Conservation (phyloP, 2,888 invertebrate species). For the Sthenelais limicola region DNA sequence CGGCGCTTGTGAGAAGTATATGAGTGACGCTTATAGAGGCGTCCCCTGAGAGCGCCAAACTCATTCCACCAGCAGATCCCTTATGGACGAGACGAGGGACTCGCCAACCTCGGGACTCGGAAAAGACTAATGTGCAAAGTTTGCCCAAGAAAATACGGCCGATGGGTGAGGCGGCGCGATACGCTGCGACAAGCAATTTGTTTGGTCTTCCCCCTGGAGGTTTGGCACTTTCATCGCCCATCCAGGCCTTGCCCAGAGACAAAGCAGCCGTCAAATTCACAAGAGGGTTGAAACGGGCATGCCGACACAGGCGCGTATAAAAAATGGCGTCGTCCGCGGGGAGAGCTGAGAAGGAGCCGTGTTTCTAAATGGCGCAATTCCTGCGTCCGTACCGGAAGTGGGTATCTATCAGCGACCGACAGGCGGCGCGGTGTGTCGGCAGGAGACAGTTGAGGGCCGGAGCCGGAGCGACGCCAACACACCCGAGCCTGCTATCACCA, state of each 20-base stretch:
- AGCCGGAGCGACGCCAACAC: too few species aligned
- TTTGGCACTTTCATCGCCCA: conserved; percentile 6
- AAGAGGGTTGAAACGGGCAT: not conserved
- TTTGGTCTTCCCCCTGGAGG: conserved; percentile 24
- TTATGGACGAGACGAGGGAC: not conserved
- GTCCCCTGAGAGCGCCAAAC: not conserved
- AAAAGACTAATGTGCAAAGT: conserved; percentile 35
- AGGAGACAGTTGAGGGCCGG: not conserved
- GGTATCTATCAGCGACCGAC: conserved; percentile 21
- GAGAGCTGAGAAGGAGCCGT: not conserved
- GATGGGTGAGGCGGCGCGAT: conserved; percentile 32
- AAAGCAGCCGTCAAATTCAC: not conserved
- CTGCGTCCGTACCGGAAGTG: conserved; percentile 27
- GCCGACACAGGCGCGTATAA: conserved; percentile 2
- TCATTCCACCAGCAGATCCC: not conserved
- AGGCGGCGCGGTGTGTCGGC: conserved; percentile 12
- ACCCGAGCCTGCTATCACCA: conserved; percentile 20
- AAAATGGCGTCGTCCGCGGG: not conserved
- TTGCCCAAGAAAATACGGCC: conserved; percentile 29
- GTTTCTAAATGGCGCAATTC: conserved; percentile 25
- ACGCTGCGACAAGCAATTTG: conserved; percentile 34
- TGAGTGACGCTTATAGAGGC: not conserved
- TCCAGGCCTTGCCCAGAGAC: conserved; percentile 6
- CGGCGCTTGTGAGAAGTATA: conserved; percentile 17
- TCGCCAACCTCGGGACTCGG: not conserved